Evolutionary conservation across 2,888 invertebrate genomes (phyloP).

Genomic region (Agrochola macilenta): DNA sequence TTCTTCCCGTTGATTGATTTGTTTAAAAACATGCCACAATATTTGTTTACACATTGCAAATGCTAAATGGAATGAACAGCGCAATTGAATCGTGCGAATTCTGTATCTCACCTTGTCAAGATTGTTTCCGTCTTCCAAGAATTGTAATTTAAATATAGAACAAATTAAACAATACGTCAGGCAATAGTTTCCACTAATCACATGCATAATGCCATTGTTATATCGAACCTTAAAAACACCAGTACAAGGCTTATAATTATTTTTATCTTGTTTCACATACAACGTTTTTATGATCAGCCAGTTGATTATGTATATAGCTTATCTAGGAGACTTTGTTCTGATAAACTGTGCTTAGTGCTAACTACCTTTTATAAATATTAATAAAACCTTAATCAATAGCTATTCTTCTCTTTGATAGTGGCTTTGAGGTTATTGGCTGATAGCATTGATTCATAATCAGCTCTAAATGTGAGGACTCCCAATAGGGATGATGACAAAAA

Average conservation of each 20-base stretch:
- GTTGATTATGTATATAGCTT: slow-evolving; percentile 28
- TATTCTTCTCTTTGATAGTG: background rate
- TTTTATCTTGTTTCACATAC: background rate
- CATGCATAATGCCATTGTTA: slow-evolving; percentile 3
- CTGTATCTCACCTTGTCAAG: background rate
- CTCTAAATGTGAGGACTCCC: background rate
- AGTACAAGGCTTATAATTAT: background rate
- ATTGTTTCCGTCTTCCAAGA: slow-evolving; percentile 4
- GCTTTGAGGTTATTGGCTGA: background rate
- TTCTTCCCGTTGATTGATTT: background rate
- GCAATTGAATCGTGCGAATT: background rate
- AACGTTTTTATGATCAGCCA: slow-evolving; percentile 4
- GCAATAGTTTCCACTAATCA: slow-evolving; percentile 33
- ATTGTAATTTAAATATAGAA: slow-evolving; percentile 40
- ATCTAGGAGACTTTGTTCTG: slow-evolving; percentile 35
- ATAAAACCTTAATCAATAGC: background rate
- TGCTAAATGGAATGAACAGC: background rate
- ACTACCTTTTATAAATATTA: slow-evolving; percentile 9
- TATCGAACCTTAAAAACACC: slow-evolving; percentile 1
- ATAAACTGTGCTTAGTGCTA: slow-evolving; percentile 26
- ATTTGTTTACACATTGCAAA: background rate
- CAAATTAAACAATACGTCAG: slow-evolving; percentile 55
- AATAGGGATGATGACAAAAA: too few species aligned
- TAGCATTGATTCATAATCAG: background rate
- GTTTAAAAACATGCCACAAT: background rate